These are phyloP conservation scores for Meriones unguiculatus DNA, from an alignment of 2,113 vertebrate species.

Conservation along the genomic window DNA sequence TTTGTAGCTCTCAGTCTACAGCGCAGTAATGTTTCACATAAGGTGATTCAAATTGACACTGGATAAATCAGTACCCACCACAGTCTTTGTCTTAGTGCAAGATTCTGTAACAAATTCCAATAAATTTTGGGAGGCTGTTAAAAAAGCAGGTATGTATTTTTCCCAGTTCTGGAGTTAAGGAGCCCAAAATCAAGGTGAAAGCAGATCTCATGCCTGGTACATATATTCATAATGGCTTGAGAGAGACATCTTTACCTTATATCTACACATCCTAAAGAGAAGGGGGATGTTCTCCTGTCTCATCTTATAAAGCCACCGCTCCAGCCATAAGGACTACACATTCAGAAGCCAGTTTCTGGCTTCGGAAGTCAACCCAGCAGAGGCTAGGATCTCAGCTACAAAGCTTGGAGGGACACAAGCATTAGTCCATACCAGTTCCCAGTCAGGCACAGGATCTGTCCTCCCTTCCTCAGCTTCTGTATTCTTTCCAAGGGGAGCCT, in stretches of 20 bases:
- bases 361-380: no score
- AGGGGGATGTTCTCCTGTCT: not conserved
- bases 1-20: not conserved
- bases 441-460: not conserved
- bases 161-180: not conserved
- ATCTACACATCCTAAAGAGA: no score
- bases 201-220: not conserved
- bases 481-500: not conserved
- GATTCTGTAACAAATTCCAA: not conserved
- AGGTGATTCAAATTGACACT: not conserved
- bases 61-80: not conserved
- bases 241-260: not conserved
- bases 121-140: not conserved
- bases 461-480: not conserved
- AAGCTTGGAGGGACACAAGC: not conserved
- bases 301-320: not conserved
- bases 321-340: not conserved
- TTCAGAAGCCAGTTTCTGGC: no score
- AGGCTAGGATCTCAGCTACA: not conserved
- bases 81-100: not conserved
- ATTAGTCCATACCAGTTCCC: not conserved
- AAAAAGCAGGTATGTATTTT: not conserved
- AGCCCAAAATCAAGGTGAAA: not conserved
- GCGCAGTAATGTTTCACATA: not conserved
- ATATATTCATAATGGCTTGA: not conserved